Evolutionary conservation across 2,113 vertebrate genomes (phyloP), one percentile per base, ranked within the genome.

Genomic region (Gallinago media): DNA sequence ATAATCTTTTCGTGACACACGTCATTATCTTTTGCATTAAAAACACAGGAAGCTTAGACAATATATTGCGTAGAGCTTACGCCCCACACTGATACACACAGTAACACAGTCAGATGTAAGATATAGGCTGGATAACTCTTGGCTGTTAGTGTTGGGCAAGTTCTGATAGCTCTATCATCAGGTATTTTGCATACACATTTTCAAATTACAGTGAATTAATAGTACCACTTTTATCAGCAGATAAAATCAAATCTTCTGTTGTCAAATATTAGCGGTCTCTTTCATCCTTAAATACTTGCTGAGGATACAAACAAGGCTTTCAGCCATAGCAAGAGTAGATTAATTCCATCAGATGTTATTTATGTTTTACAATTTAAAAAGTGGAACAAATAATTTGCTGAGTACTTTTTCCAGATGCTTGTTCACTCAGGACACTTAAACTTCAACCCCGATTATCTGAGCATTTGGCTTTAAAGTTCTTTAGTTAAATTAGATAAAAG

Each of bases 151-250:
- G 74, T 44, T 94, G 85, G 97, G 92, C 85, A 86, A 97, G 94
- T 90, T 97, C 95, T 93, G 94, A 96, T 86, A 94, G 66, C 70
- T 93, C 93, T 87, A 46, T 77, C 88, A 88, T 68, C 89, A 90
- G 75, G 86, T 66, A 74, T 88, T 87, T 87, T 88, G 38, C 75
- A 52, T 52, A 36, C 19, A 65, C 3, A 88, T 72, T 89, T 97
- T 96, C 96, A 97, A 97, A 91, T 95, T 95, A 96, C 85, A 97
- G 89, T 94, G 92, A 94, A 95, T 88, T 94, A 96, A 96, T 32
- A 78, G 54, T 52, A 78, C 0, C 1, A 67, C 92, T 96, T 88
- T 80, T 94, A 97, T 92, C 88, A 95, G 91, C 68, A 94, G 66
- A 95, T 94, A 94, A 95, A 94, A 97, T 95, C 80, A 97, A 96